Evolutionary conservation across 2,113 vertebrate genomes (phyloP), one percentile per base, ranked within the genome.

Genomic region (Gnathonemus longibarbis): DNA sequence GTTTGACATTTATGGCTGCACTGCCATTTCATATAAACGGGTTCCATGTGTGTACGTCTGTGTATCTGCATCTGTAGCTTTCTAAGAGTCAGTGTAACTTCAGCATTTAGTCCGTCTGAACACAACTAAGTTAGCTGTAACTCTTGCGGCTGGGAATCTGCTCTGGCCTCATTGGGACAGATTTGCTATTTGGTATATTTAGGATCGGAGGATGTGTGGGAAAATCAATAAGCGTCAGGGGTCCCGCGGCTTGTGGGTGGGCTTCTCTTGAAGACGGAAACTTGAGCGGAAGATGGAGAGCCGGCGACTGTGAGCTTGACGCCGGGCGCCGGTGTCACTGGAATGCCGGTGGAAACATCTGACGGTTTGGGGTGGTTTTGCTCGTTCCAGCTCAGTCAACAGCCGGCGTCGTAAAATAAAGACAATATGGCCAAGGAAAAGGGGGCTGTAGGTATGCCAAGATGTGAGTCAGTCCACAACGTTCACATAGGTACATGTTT

Each of bases 181-280:
- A 24, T 88, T 9, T 66, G 15, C 35, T 88, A 0, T 45, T 11
- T 53, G 10, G 35, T 58, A n/a, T 88, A 62, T 62, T 88, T 62
- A 48, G 1, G 19, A 21, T 58, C 2, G 42, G 56, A 88, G 87
- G 87, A 46, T 66, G 31, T 11, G 5, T 46, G 56, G 87, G 21
- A 35, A 10, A 66, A 88, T 39, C 8, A 31, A n/a, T 21, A 35
- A 17, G 19, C 21, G 2, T 50, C 56, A 46, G 87, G 13, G 52
- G 53, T 27, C 87, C 83, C 19, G 21, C 17, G 39, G 35, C 35
- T 31, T 8, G 66, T 84, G 31, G 74, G 88, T 89, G 50, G 50
- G 52, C 49, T 48, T 58, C 49, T 27, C 89, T 42, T 56, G 49
- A 89, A 89, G 89, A 89, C 5, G 52, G 89, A 84, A 58, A 84